Evolutionary conservation across 2,797 vertebrate genomes (phyloP), one percentile per base, ranked within the genome.

Genomic region (Alosa sapidissima): DNA sequence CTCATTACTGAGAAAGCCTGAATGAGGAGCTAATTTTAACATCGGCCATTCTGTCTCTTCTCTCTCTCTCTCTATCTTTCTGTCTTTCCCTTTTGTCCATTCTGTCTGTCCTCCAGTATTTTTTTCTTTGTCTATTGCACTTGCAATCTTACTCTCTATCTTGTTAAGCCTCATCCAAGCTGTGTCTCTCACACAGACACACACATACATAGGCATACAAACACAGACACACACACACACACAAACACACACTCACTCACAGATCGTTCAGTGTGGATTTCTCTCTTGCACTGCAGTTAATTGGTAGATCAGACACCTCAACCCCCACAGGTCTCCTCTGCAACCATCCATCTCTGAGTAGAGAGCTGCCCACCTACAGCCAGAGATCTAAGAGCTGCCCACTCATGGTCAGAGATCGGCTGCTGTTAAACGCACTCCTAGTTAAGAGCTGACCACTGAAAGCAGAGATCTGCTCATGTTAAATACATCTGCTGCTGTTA

Each of bases 1-100:
- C 49, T 84, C 62, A 86, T 83, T 84, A 13, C 75, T 86, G 52
- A 87, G 21, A 81, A 68, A 83, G 84, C 13, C 65, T 14, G 65
- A 72, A 72, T 78, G 49, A 45, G 24, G 13, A 51, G 84, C 65
- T 78, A 41, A 83, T 85, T 86, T 81, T 85, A 86, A 75, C 72
- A 75, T 28, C 33, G 48, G 24, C 13, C 11, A 4, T 41, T 41
- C 65, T 68, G 9, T 33, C 65, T 33, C 65, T 68, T 72, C 65
- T 72, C 65, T 16, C 33, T 13, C 28, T 72, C 65, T 13, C 21
- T 24, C 60, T 62, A n/a, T 68, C 62, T 68, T 24, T 58, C 55
- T 58, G 52, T 24, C n/a, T 5, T 58, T 5, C 24, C 9, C 8
- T 8, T 33, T 24, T 68, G 62, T 68, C 24, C 33, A 5, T 68